phyloP scores from a whole-genome alignment of 2,113 vertebrate genomes.

The Ciconia stormi region DNA sequence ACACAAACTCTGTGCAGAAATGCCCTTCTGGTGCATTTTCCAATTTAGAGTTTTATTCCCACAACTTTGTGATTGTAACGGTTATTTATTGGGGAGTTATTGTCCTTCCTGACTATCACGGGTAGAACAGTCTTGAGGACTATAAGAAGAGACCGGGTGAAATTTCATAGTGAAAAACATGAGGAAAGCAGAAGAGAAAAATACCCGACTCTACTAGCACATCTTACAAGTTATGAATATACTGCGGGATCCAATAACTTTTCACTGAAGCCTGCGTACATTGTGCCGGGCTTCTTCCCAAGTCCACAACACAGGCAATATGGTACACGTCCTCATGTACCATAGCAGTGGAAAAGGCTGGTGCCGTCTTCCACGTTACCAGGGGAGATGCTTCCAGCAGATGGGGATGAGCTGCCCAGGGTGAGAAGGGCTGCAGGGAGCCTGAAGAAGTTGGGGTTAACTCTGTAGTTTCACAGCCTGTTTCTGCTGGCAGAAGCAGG shows the following conservation, averaged over 20 bases:
- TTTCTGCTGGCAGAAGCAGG: slow-evolving; percentile 33
- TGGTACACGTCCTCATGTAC: fast-evolving
- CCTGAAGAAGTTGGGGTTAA: background rate
- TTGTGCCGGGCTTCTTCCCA: background rate
- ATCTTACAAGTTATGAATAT: background rate
- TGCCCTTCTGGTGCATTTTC: background rate
- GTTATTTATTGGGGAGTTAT: background rate
- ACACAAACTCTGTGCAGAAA: background rate
- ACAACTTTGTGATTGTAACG: fast-evolving
- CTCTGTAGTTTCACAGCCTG: background rate
- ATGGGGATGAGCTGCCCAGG: background rate
- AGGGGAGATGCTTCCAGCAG: background rate
- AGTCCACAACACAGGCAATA: background rate
- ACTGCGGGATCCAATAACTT: background rate
- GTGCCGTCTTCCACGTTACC: background rate
- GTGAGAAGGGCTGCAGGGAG: background rate
- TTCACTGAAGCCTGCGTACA: background rate
- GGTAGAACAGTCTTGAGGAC: background rate
- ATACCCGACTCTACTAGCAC: background rate
- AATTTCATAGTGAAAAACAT: background rate
- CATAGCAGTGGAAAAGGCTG: background rate
- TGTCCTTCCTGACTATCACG: background rate
- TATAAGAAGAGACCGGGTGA: background rate
- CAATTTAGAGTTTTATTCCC: background rate
- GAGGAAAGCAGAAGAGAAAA: background rate